phyloP scores from a whole-genome alignment of 1,140 invertebrate species.

The Nylanderia fulva region DNA sequence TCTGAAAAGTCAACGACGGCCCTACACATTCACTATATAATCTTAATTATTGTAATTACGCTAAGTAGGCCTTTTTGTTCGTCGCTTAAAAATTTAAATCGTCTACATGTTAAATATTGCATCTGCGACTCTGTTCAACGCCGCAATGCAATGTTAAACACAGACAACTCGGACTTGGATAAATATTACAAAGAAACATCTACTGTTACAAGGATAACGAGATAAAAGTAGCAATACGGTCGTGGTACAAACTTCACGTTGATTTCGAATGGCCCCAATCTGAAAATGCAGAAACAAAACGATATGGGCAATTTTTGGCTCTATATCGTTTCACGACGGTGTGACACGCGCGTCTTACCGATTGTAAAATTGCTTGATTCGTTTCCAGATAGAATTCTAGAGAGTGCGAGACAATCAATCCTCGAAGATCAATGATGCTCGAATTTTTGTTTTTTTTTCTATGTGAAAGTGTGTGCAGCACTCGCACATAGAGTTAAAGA shows the following conservation, averaged over 20 bases:
- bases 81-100: slow-evolving; percentile 75
- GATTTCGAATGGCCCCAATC: slow-evolving; percentile 84
- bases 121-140: slow-evolving; percentile 4
- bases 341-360: slow-evolving; percentile 67
- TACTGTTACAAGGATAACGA: slow-evolving; percentile 68
- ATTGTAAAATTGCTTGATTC: slow-evolving; percentile 79
- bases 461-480: slow-evolving; percentile 74
- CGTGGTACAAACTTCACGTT: slow-evolving; percentile 81
- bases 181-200: slow-evolving; percentile 69
- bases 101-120: slow-evolving; percentile 51
- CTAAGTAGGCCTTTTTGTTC: slow-evolving; percentile 82
- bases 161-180: slow-evolving; percentile 12
- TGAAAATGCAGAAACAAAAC: slow-evolving; percentile 70
- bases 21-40: slow-evolving; percentile 63
- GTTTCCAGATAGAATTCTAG: slow-evolving; percentile 73
- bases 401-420: slow-evolving; percentile 73
- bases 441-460: slow-evolving; percentile 25
- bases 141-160: background rate
- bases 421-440: slow-evolving; percentile 53
- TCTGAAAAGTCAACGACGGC: slow-evolving; percentile 2
- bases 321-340: background rate
- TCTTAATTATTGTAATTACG: slow-evolving; percentile 70
- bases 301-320: background rate
- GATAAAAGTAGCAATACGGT: slow-evolving; percentile 70
- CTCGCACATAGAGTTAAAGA: slow-evolving; percentile 63